Evolutionary conservation across 2,113 vertebrate species (phyloP).

Genomic region (Monarcha castaneiventris): DNA sequence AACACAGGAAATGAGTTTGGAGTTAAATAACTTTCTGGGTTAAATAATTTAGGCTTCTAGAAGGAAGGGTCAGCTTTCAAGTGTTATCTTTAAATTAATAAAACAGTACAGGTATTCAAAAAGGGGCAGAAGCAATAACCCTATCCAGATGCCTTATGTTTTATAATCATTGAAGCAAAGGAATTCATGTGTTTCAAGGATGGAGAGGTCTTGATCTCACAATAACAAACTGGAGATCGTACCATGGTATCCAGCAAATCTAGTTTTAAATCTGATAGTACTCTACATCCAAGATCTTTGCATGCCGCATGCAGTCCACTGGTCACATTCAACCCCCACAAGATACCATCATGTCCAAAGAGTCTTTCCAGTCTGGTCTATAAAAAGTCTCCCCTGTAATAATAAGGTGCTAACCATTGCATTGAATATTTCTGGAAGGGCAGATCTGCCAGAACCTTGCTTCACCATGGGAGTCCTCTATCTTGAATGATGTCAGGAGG

Average conservation of each 20-base stretch:
- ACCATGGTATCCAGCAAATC: not conserved
- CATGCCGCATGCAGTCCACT: fast-evolving
- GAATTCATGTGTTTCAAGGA: not conserved
- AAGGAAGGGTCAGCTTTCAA: not conserved
- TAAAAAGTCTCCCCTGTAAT: not conserved
- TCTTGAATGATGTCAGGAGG: not conserved
- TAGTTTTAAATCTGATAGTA: not conserved
- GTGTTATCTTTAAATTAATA: not conserved
- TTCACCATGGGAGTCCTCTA: not conserved
- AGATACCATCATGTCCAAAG: not conserved
- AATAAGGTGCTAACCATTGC: not conserved
- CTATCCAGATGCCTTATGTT: not conserved
- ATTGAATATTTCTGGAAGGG: not conserved
- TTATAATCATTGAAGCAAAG: not conserved
- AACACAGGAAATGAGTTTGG: not conserved
- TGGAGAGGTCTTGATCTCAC: not conserved
- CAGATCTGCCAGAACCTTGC: not conserved
- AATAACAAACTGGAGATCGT: not conserved
- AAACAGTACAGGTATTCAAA: not conserved
- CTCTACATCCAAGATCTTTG: not conserved
- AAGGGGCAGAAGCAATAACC: not conserved
- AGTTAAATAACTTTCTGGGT: not conserved
- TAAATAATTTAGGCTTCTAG: not conserved
- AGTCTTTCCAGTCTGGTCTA: not conserved
- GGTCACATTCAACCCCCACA: not conserved